phyloP scores from a whole-genome alignment of 2,888 invertebrate genomes.

The Amphipyra tragopoginis region DNA sequence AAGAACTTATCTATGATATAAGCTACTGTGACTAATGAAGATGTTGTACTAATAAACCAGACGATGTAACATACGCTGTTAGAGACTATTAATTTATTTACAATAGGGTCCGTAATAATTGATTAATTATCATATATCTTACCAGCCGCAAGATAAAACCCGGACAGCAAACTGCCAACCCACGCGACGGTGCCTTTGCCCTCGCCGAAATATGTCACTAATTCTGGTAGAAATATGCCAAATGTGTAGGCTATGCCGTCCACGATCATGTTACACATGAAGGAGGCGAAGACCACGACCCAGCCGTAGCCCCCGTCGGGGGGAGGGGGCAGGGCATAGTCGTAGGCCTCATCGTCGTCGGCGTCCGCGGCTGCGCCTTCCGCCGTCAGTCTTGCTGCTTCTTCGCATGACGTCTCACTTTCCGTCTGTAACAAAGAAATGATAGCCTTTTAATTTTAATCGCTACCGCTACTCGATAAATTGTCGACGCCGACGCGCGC shows the following conservation, averaged over 20 bases:
- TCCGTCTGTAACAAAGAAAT: slow-evolving; percentile 92
- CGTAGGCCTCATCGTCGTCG: slow-evolving; percentile 91
- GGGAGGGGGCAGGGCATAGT: slow-evolving; percentile 95
- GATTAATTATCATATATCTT: slow-evolving; percentile 67
- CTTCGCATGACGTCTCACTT: slow-evolving; percentile 96
- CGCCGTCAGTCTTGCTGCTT: slow-evolving; percentile 94
- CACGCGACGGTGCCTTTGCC: slow-evolving; percentile 97
- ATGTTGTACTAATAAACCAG: slow-evolving; percentile 9
- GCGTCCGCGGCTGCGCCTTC: slow-evolving; percentile 90
- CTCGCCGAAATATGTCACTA: slow-evolving; percentile 95
- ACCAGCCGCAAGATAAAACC: slow-evolving; percentile 98
- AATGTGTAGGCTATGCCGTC: slow-evolving; percentile 99
- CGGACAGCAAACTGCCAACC: slow-evolving; percentile 98
- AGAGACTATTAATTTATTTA: background rate
- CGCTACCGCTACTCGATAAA: slow-evolving; percentile 43
- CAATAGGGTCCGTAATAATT: slow-evolving; percentile 20
- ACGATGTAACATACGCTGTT: background rate
- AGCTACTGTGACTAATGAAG: slow-evolving; percentile 3
- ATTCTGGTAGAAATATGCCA: slow-evolving; percentile 96
- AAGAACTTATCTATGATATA: background rate
- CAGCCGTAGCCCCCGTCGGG: slow-evolving; percentile 98
- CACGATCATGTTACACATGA: slow-evolving; percentile 99
- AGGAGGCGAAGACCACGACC: slow-evolving; percentile 98
- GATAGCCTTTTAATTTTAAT: slow-evolving; percentile 23
- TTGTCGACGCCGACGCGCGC: slow-evolving; percentile 60